Conservation (phyloP, 2,888 invertebrate species). For the Chelonus formosanus region DNA sequence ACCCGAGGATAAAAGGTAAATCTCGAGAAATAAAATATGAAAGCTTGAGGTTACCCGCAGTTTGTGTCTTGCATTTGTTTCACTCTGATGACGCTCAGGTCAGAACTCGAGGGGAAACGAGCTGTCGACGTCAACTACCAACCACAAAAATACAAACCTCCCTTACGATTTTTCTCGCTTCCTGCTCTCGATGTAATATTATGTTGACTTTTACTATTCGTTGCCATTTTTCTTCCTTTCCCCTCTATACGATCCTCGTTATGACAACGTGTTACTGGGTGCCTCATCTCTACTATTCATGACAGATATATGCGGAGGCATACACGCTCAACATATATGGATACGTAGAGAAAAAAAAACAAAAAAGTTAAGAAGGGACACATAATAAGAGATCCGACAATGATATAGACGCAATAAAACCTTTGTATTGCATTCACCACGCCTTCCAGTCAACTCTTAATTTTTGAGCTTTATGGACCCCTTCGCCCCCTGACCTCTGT, state of each 20-base stretch:
- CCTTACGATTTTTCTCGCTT: conserved; percentile 12
- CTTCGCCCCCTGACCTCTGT: conserved; percentile 1
- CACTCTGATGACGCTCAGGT: conserved; percentile 26
- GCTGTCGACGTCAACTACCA: conserved; percentile 17
- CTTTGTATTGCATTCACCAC: conserved; percentile 23
- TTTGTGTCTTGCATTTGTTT: conserved; percentile 17
- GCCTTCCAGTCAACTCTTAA: conserved; percentile 18
- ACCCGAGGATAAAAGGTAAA: conserved; percentile 55
- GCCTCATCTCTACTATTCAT: too few species aligned
- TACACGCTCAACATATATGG: too few species aligned
- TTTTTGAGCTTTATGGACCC: conserved; percentile 11
- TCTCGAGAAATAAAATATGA: conserved; percentile 53
- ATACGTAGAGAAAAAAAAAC: conserved; percentile 1
- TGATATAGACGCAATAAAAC: conserved; percentile 6
- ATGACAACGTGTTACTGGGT: conserved; percentile 13
- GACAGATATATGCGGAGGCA: too few species aligned
- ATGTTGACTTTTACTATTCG: not conserved
- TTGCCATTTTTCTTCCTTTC: not conserved
- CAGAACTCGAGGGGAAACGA: conserved; percentile 14
- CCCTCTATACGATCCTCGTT: not conserved
- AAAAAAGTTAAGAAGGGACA: conserved; percentile 1
- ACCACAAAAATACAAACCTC: conserved; percentile 32
- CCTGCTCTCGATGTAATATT: not conserved
- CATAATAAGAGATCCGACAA: not conserved
- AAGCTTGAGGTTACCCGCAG: conserved; percentile 41